These are phyloP conservation scores for Strigamia transsilvanica DNA, from an alignment of 2,888 invertebrate species.

Conservation along the genomic window DNA sequence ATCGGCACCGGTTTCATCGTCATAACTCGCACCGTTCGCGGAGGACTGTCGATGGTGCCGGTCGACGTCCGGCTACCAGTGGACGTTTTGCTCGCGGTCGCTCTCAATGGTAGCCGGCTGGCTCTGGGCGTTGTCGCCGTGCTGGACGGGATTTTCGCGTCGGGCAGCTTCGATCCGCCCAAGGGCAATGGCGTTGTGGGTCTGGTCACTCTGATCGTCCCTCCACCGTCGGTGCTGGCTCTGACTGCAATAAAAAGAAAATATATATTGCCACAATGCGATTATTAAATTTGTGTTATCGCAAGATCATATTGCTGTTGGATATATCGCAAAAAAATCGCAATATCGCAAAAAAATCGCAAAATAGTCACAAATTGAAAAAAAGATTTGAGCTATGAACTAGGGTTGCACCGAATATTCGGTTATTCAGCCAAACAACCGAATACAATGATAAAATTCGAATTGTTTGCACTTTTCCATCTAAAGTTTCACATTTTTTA, in stretches of 20 bases:
- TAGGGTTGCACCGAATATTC: no score
- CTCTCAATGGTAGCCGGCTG: background rate
- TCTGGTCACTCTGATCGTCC: background rate
- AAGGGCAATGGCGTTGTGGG: background rate
- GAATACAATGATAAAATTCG: no score
- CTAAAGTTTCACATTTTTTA: no score
- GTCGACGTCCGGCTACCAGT: background rate
- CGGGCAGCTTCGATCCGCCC: background rate
- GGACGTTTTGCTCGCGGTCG: background rate
- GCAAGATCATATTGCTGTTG: no score
- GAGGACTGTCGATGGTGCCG: background rate
- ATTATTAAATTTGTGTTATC: no score
- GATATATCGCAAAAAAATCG: no score
- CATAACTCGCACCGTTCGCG: background rate
- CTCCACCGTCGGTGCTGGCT: background rate
- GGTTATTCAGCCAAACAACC: no score
- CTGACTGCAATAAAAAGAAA: constrained; percentile 4
- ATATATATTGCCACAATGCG: no score
- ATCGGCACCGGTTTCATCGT: constrained; percentile 17
- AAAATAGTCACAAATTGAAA: no score
- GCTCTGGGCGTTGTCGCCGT: background rate
- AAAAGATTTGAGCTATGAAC: no score
- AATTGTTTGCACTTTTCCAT: no score
- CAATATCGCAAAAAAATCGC: no score
- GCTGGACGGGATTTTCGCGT: background rate